Conservation (phyloP, 2,888 invertebrate species). For the Epistrophe grossulariae region DNA sequence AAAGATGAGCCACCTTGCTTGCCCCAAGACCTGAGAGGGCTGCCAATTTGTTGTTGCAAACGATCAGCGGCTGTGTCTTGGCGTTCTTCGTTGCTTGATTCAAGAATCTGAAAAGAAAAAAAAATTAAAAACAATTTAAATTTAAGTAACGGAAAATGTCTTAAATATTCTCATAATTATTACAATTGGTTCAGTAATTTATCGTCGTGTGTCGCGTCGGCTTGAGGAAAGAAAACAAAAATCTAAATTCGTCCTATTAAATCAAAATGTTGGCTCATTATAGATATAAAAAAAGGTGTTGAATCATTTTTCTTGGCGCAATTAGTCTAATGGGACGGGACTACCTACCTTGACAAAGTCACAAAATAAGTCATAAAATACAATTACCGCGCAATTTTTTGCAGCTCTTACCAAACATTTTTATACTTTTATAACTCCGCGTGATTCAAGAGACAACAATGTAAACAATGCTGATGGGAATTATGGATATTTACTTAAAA, state of each 20-base stretch:
- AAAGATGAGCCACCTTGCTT: slow-evolving; percentile 78
- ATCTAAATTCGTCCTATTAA: neutral
- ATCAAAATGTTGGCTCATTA: slow-evolving; percentile 12
- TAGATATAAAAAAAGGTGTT: slow-evolving; percentile 33
- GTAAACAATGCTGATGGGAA: neutral
- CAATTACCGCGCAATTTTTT: slow-evolving; percentile 22
- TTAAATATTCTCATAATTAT: neutral
- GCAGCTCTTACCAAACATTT: slow-evolving; percentile 43
- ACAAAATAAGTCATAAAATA: slow-evolving; percentile 30
- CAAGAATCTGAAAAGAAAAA: slow-evolving; percentile 81
- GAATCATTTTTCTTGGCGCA: slow-evolving; percentile 40
- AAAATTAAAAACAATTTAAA: slow-evolving; percentile 7
- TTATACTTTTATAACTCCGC: slow-evolving; percentile 1
- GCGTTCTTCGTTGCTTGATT: slow-evolving; percentile 83
- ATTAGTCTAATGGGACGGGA: neutral
- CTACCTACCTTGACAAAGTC: slow-evolving; percentile 54
- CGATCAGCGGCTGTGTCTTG: slow-evolving; percentile 68
- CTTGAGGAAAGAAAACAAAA: neutral
- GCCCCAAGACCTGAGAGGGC: slow-evolving; percentile 64
- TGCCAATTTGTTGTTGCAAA: slow-evolving; percentile 70
- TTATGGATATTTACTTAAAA: slow-evolving; percentile 52
- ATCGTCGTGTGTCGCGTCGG: too few species aligned
- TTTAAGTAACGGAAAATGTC: neutral
- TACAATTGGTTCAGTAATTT: slow-evolving; percentile 2
- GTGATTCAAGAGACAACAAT: neutral